Percentiles rank a stretch among this genome's conserved stretches.
Conservation (phyloP, 2,797 vertebrate genomes). For the Pseudopleuronectes americanus region DNA sequence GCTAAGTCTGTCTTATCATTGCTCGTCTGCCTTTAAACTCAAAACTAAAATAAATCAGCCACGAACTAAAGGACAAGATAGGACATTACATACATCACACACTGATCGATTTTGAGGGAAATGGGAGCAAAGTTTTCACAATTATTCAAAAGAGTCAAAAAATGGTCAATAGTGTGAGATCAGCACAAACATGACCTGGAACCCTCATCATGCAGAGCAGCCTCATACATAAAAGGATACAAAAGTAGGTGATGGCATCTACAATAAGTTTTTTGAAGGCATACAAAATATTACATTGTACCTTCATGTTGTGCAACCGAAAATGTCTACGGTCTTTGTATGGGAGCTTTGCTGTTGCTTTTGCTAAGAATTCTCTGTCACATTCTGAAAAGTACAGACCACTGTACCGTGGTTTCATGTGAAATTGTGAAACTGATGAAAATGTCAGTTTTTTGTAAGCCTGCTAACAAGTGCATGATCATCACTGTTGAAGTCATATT, state of each 20-base stretch:
- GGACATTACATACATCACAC: not conserved
- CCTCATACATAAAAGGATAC: not conserved
- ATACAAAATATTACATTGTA: slow-evolving; percentile 19
- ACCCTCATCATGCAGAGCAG: slow-evolving; percentile 1
- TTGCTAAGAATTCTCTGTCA: slow-evolving; percentile 1
- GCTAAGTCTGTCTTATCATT: not conserved
- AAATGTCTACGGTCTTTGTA: slow-evolving; percentile 22
- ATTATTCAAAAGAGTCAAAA: not conserved
- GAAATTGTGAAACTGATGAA: slow-evolving; percentile 17
- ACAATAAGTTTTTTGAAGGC: slow-evolving; percentile 7
- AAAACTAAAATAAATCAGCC: not conserved
- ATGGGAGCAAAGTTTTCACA: not conserved
- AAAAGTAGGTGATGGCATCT: slow-evolving; percentile 1
- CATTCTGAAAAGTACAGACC: slow-evolving; percentile 5
- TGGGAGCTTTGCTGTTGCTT: slow-evolving; percentile 1
- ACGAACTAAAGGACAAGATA: not conserved
- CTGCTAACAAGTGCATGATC: slow-evolving; percentile 86
- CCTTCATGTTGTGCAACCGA: slow-evolving; percentile 13
- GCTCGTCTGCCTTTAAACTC: not conserved
- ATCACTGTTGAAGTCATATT: slow-evolving; percentile 77
- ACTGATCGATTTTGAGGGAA: not conserved
- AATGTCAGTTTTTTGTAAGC: slow-evolving; percentile 64
- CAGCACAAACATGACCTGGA: not conserved
- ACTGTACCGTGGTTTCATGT: slow-evolving; percentile 12
- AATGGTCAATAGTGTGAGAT: not conserved